Evolutionary conservation across 2,797 vertebrate genomes (phyloP), one percentile per base, ranked within the genome.

Genomic region (Artibeus lituratus): DNA sequence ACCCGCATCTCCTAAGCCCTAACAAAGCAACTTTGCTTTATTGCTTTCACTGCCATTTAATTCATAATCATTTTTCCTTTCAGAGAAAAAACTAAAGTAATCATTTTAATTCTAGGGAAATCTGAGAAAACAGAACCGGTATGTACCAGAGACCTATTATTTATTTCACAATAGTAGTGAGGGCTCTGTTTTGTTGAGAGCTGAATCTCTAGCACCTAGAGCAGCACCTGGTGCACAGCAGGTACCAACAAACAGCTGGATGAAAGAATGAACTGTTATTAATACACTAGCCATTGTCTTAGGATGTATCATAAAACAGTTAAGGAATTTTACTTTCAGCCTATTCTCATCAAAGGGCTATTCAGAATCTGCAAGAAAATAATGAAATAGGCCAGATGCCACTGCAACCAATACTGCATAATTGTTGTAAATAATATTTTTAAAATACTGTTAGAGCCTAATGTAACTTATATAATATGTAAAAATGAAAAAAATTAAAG

Each of bases 341-440:
- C 24, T 90, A 47, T 81, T 84, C 73, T 87, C 57, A 82, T 47
- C 39, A 15, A 92, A 47, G 24, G 72, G 37, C 65, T 92, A 7
- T 59, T 86, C 80, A 73, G 51, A 96, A 96, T 96, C 95, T 77
- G 3, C 35, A 80, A 91, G 59, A 70, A 76, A 94, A 94, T 94
- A 69, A 91, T 74, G 44, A 86, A 89, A 84, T 19, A 87, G 12
- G 47, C 90, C 55, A 96, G 90, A 85, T 90, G 81, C 42, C 59
- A 90, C 72, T 67, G 37, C 24, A 96, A 95, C 94, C 96, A 96
- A 96, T 89, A 95, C 10, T 73, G 88, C 59, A 94, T 93, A 85
- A 91, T 90, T 94, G 95, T 57, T 77, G 87, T 93, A 96, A 93
- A 96, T 90, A 77, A 81, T 89, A 12, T 59, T 91, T 97, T 88